Evolutionary conservation across 2,888 invertebrate genomes (phyloP).

Genomic region (Athalia rosae): DNA sequence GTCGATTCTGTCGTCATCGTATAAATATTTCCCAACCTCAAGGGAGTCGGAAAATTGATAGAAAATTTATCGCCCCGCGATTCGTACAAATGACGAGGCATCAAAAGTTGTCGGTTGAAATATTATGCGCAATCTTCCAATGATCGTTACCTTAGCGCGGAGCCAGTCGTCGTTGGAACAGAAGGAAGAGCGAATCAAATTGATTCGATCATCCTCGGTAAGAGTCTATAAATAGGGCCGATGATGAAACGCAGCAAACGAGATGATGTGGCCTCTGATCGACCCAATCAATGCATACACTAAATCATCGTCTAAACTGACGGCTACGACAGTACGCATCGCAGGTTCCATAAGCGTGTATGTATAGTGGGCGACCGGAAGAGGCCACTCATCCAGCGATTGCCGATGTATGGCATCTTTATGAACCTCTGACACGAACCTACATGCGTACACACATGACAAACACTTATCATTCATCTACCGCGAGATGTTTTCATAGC

Average conservation of each 20-base stretch:
- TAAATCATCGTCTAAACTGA: slow-evolving; percentile 74
- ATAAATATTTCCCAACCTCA: not conserved
- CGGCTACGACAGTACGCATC: slow-evolving; percentile 64
- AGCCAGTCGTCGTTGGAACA: slow-evolving; percentile 51
- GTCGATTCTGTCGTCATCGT: not conserved
- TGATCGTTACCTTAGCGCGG: slow-evolving; percentile 52
- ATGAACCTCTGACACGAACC: slow-evolving; percentile 57
- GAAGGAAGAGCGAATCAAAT: slow-evolving; percentile 58
- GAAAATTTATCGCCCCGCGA: not conserved
- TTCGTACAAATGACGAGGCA: not conserved
- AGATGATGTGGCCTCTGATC: slow-evolving; percentile 72
- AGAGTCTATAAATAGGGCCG: slow-evolving; percentile 70
- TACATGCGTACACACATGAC: not conserved
- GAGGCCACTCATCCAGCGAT: slow-evolving; percentile 72
- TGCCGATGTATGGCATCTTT: slow-evolving; percentile 70
- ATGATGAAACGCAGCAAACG: slow-evolving; percentile 72
- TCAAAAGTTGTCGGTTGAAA: slow-evolving; percentile 46
- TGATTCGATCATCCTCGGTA: slow-evolving; percentile 68
- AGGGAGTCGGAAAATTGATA: not conserved
- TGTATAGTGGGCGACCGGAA: slow-evolving; percentile 71
- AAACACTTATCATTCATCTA: slow-evolving; percentile 10
- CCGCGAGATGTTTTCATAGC: not conserved
- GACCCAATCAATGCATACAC: slow-evolving; percentile 73
- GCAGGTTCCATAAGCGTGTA: slow-evolving; percentile 61
- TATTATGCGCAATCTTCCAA: slow-evolving; percentile 62